Conservation (phyloP, 2,888 invertebrate species). For the Brachypalpus laphriformis region DNA sequence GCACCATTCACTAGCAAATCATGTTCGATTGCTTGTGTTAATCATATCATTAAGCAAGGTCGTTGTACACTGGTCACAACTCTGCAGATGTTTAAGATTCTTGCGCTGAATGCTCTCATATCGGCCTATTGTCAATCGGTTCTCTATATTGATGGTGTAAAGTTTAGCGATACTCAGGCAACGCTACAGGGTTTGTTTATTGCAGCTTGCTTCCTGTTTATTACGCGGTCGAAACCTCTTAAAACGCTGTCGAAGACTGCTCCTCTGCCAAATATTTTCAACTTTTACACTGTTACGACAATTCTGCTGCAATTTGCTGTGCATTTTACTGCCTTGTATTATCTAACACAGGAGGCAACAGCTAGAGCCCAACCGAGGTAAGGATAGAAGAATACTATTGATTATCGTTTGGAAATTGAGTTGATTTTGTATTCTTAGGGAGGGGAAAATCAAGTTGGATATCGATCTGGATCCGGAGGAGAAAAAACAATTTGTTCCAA, state of each 20-base stretch:
- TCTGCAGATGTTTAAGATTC: constrained; percentile 99
- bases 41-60: constrained; percentile 99
- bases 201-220: constrained; percentile 98
- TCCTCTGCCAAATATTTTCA: constrained; percentile 99
- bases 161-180: constrained; percentile 98
- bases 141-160: constrained; percentile 98
- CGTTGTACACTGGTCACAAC: constrained; percentile 99
- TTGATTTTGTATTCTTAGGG: constrained; percentile 75
- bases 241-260: constrained; percentile 96
- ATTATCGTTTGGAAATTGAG: neutral
- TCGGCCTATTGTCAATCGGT: constrained; percentile 99
- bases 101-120: constrained; percentile 98
- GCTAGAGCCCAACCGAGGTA: constrained; percentile 88
- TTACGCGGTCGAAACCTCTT: constrained; percentile 98
- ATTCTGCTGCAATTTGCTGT: constrained; percentile 97
- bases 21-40: constrained; percentile 97
- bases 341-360: constrained; percentile 92
- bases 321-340: constrained; percentile 95
- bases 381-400: neutral
- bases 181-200: constrained; percentile 97
- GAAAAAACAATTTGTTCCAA: constrained; percentile 95
- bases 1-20: constrained; percentile 99
- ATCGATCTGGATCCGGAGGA: constrained; percentile 86
- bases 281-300: constrained; percentile 97
- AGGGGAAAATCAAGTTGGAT: constrained; percentile 85